Evolutionary conservation across 2,113 vertebrate genomes (phyloP).

Genomic region (Lonchura striata): DNA sequence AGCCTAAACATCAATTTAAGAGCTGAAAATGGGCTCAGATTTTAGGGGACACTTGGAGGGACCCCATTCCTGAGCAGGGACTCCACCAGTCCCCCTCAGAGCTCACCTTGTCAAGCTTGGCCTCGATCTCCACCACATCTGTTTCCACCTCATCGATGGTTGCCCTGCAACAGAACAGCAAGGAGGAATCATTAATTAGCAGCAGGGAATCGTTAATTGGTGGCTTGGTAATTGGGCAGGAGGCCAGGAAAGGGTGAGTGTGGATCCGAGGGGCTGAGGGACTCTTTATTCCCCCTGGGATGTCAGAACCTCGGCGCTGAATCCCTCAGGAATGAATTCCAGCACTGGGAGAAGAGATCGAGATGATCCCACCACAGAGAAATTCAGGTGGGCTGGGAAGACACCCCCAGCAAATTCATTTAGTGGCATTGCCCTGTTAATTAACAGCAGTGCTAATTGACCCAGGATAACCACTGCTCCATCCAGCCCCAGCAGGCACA

Average conservation of each 20-base stretch:
- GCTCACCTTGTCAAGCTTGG: no score
- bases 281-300: background rate
- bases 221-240: background rate
- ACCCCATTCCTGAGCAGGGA: background rate
- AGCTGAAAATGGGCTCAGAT: background rate
- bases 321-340: background rate
- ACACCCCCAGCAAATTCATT: background rate
- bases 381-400: background rate
- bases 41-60: background rate
- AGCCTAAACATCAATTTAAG: no score
- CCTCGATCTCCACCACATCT: conserved; percentile 85
- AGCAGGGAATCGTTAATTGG: background rate
- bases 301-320: background rate
- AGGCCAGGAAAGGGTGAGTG: background rate
- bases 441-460: background rate
- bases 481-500: background rate
- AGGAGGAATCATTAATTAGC: background rate
- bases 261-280: background rate
- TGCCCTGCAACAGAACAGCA: conserved; percentile 79
- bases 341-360: background rate
- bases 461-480: background rate
- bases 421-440: background rate
- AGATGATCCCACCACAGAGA: background rate
- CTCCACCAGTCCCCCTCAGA: no score
- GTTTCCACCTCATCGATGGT: conserved; percentile 96